Conservation (phyloP, 2,113 vertebrate species). For the Brienomyrus brachyistius region DNA sequence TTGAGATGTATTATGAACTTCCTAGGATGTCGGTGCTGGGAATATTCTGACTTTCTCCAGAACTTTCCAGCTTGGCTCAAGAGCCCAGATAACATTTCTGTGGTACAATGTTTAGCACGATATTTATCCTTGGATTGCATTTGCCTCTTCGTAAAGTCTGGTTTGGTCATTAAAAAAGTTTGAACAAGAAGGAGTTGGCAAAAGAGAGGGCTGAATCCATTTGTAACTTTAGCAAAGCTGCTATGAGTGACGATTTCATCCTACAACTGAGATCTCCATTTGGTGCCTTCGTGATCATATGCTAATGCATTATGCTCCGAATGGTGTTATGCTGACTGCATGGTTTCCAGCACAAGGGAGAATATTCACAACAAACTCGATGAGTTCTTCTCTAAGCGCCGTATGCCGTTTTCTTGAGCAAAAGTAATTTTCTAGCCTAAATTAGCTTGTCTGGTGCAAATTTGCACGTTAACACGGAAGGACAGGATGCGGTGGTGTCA, state of each 20-base stretch:
- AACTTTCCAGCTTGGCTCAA: not conserved
- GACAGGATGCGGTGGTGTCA: not conserved
- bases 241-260: not conserved
- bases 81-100: not conserved
- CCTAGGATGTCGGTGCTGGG: not conserved
- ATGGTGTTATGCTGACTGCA: constrained; percentile 37
- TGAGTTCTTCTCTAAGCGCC: constrained; percentile 28
- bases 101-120: not conserved
- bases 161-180: not conserved
- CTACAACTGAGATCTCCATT: not conserved
- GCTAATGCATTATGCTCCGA: not conserved
- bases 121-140: not conserved
- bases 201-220: not conserved
- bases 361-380: constrained; percentile 46
- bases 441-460: not conserved
- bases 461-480: not conserved
- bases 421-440: not conserved
- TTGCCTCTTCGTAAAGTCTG: not conserved
- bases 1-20: not conserved
- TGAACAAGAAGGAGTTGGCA: not conserved
- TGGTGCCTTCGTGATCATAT: not conserved
- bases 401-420: constrained; percentile 13
- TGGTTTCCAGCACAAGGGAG: constrained; percentile 40
- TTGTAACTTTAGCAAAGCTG: not conserved
- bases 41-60: not conserved